A percentile compares a stretch with the other conserved stretches of the same genome.
These are phyloP conservation scores for Gymnoscopelus microlampas DNA, from an alignment of 2,797 vertebrate species.

Conservation along the genomic window DNA sequence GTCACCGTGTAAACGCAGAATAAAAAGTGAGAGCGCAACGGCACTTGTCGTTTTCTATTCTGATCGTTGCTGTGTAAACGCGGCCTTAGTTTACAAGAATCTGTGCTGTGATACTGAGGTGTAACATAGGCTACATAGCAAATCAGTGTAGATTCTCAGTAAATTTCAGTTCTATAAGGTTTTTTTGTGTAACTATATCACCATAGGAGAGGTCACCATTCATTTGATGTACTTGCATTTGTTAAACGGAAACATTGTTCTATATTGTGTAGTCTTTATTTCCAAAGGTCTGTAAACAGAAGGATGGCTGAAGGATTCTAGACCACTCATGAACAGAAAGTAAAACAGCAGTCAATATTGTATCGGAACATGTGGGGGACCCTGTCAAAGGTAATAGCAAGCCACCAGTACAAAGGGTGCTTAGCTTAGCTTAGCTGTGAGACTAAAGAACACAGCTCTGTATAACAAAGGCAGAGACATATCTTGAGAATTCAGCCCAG, in stretches of 20 bases:
- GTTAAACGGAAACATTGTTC: background rate
- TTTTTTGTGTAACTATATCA: background rate
- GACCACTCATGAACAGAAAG: background rate
- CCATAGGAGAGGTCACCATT: background rate
- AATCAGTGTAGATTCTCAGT: too few species aligned
- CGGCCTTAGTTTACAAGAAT: too few species aligned
- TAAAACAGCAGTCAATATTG: background rate
- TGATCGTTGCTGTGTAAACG: too few species aligned
- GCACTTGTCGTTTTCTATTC: too few species aligned
- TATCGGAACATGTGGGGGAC: background rate
- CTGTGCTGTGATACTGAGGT: too few species aligned
- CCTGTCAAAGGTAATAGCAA: background rate
- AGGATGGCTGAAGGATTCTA: background rate
- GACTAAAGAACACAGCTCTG: conserved; percentile 11
- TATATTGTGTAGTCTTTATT: too few species aligned
- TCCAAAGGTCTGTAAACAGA: background rate
- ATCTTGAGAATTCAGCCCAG: conserved; percentile 17
- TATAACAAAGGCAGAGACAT: background rate
- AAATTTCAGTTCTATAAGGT: too few species aligned
- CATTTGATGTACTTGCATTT: background rate
- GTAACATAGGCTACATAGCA: too few species aligned
- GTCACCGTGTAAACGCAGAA: too few species aligned
- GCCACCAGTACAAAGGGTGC: background rate
- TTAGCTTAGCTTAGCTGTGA: conserved; percentile 5
- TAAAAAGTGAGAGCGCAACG: too few species aligned